phyloP scores from a whole-genome alignment of 30 jellyfish, hydroid and myxozoan genomes.

The Aurelia aurita complex sp. Pacific region DNA sequence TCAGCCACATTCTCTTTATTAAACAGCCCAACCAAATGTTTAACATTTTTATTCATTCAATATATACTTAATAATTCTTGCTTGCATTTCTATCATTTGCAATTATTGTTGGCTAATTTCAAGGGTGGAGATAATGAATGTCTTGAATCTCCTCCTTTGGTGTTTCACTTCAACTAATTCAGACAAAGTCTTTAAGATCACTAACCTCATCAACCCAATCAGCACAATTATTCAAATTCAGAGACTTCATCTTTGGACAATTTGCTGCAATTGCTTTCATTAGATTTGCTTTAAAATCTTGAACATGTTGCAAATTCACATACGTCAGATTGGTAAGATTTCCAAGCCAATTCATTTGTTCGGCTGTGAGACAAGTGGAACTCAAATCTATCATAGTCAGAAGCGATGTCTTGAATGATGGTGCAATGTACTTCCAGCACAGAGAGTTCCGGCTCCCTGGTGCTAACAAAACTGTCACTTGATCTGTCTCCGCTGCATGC shows the following conservation, averaged over 20 bases:
- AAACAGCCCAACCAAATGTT: too few species aligned
- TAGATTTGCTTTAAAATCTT: conserved; percentile 74
- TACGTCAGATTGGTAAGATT: conserved; percentile 66
- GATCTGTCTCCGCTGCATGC: conserved; percentile 81
- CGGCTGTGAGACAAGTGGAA: conserved; percentile 65
- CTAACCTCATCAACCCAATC: conserved; percentile 97
- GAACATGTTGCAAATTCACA: conserved; percentile 72
- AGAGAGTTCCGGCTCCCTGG: conserved; percentile 86
- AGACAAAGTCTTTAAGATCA: not conserved
- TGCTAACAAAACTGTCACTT: conserved; percentile 64
- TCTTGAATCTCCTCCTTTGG: too few species aligned
- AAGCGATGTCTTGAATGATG: conserved; percentile 54
- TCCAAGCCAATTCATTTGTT: conserved; percentile 95
- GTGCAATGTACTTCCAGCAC: conserved; percentile 77
- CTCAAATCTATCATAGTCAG: conserved; percentile 72
- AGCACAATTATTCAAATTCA: conserved; percentile 78
- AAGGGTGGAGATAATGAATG: too few species aligned
- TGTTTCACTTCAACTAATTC: too few species aligned
- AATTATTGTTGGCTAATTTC: not conserved
- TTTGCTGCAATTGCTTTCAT: conserved; percentile 84
- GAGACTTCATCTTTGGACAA: conserved; percentile 58
- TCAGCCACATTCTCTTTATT: too few species aligned
- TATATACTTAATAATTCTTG: not conserved
- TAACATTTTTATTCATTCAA: too few species aligned
- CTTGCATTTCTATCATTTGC: not conserved